Evolutionary conservation across 2,113 vertebrate species (phyloP), one percentile per base, ranked within the genome.

Genomic region (Dromas ardeola): DNA sequence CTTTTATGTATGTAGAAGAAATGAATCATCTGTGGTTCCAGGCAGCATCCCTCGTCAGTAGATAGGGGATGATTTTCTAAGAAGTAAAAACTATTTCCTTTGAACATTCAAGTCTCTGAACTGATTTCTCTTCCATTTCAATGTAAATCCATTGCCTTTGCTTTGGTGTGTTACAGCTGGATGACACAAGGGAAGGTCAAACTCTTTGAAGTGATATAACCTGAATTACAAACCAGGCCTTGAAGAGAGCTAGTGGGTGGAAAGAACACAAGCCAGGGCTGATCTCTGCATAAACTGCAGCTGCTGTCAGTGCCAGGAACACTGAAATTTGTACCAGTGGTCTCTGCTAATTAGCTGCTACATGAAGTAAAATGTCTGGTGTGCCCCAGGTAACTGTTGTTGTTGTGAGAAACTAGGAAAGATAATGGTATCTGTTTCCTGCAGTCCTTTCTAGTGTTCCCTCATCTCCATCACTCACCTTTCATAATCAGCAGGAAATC

Each of bases 371-470:
- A 90, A 79, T 71, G 61, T 79, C 93, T 95, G 81, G 27, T 93
- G 72, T 92, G 91, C 78, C 94, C 43, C 95, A 96, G 96, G 95
- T 97, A 97, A 94, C 84, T 81, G 63, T 70, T 79, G 77, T 32
- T 88, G 88, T 82, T 97, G 91, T 76, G 93, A 96, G 81, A 96
- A 97, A 69, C 88, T 53, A 14, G 66, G 58, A 86, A 91, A 94
- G 88, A 96, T 92, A 97, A 96, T 73, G 79, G 32, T 92, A 94
- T 93, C 96, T 84, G 83, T 89, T 98, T 98, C 97, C 97, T 97
- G 92, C 85, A 95, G 52, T 96, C 78, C 11, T 90, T 95, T 93
- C 86, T 90, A 65, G 74, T 55, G 79, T 80, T 92, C 50, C 81
- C 69, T 92, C 76, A 12, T 93, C 92, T 95, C 93, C 87, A 94